Conservation (phyloP, 2,797 vertebrate genomes). For the Cacajao melanocephalus region DNA sequence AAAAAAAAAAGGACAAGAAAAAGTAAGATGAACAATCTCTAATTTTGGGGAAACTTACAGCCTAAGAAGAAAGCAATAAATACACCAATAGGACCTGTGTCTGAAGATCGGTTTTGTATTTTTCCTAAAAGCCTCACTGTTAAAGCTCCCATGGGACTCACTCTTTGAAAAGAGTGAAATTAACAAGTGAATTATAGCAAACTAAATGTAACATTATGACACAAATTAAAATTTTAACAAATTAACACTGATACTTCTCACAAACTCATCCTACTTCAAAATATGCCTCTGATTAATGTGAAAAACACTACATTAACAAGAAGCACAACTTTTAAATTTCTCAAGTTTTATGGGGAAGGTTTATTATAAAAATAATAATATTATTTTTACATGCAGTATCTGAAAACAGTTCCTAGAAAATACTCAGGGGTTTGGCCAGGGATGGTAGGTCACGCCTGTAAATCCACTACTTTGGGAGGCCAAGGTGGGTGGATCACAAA, state of each 20-base stretch:
- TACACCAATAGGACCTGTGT: not conserved
- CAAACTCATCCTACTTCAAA: constrained; percentile 31
- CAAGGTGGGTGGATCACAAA: no score
- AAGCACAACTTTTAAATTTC: not conserved
- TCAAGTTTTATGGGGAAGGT: constrained; percentile 8
- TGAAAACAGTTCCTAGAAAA: constrained; percentile 50
- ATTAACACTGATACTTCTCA: constrained; percentile 14
- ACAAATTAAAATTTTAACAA: constrained; percentile 48
- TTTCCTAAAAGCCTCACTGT: not conserved
- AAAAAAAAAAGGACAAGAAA: not conserved
- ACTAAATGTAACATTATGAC: constrained; percentile 41
- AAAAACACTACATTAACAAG: constrained; percentile 33
- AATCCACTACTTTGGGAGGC: no score
- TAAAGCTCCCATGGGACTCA: not conserved
- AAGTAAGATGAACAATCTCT: constrained; percentile 32
- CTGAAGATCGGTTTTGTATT: not conserved
- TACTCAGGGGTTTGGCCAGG: not conserved
- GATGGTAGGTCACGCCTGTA: no score
- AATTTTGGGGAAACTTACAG: not conserved
- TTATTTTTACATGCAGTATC: not conserved
- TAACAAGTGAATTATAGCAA: constrained; percentile 19
- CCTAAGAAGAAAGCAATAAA: not conserved
- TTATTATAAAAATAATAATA: not conserved
- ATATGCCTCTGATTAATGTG: not conserved
- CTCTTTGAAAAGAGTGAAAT: constrained; percentile 10